Base-by-base conservation (phyloP, 1,140 invertebrate genomes). In the Luehdorfia chinensis region DNA sequence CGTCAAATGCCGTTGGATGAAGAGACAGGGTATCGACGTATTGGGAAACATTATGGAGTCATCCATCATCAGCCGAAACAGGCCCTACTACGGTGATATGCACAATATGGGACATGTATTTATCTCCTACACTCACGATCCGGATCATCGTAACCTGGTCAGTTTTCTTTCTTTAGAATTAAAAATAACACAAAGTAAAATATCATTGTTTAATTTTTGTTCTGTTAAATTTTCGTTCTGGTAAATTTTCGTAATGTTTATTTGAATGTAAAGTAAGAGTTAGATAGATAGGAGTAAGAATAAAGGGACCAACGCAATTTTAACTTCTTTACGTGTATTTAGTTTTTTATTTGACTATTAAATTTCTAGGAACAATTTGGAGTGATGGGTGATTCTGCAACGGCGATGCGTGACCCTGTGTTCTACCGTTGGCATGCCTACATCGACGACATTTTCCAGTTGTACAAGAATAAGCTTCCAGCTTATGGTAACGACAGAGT, bases 351-450 rank as follows among this genome's bases (percentile, higher is more conserved):
- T n/a, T n/a, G n/a, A n/a, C n/a, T n/a, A n/a, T n/a, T n/a, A n/a
- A n/a, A n/a, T n/a, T n/a, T n/a, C n/a, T 44, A 89, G 88, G 90
- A 92, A 72, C 81, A 87, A 45, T 90, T 89, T 49, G 87, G 91
- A 7, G 90, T 92, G 0, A 92, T 93, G 90, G 91, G 89, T 1
- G 91, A 93, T 63, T 88, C 90, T 0, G 89, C 90, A 1, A 92
- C 91, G 0, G 88, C 92, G 0, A 85, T 85, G 93, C 88, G 95
- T n/a, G 95, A 96, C 80, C 95, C 95, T 0, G 81, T 94, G 4
- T 96, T 96, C 84, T 96, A 95, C 77, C 90, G 93, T 69, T 95
- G 92, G 92, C 95, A 96, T 61, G 91, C 92, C 1, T 93, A 92
- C 59, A 88, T 96, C 13, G 94, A 96, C 62, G 90, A 94, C 43